Conservation (phyloP, 2,113 vertebrate species). For the Carettochelys insculpta region DNA sequence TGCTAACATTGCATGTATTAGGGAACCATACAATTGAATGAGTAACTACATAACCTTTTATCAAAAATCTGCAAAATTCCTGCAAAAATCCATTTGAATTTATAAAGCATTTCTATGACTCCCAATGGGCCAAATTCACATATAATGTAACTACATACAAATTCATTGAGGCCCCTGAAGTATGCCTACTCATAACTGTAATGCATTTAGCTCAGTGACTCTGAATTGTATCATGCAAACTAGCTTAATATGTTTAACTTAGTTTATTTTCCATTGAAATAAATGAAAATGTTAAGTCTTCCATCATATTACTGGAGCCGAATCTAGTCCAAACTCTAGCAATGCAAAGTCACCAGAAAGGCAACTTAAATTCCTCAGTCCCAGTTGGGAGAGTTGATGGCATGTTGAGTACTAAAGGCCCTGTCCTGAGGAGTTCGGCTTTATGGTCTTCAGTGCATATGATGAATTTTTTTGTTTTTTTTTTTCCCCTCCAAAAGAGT, state of each 20-base stretch:
- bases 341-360: background rate
- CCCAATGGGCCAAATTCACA: background rate
- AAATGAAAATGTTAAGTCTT: background rate
- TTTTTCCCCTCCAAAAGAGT: rapidly evolving
- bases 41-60: background rate
- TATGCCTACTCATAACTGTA: background rate
- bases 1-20: background rate
- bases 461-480: background rate
- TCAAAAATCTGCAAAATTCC: background rate
- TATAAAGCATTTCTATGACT: background rate
- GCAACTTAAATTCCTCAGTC: background rate
- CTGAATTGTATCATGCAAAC: background rate
- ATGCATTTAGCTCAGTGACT: background rate
- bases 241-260: background rate
- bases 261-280: background rate
- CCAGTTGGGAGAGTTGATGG: background rate
- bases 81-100: background rate
- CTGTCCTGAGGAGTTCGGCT: background rate
- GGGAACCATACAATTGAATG: background rate
- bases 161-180: background rate
- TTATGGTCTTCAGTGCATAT: background rate
- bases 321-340: background rate
- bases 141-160: background rate
- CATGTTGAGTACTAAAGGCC: rapidly evolving
- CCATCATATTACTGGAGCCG: background rate